A percentile compares a stretch with the other conserved stretches of the same genome.
phyloP scores from a whole-genome alignment of 2,888 invertebrate species.

The Dolichopus griseipennis region DNA sequence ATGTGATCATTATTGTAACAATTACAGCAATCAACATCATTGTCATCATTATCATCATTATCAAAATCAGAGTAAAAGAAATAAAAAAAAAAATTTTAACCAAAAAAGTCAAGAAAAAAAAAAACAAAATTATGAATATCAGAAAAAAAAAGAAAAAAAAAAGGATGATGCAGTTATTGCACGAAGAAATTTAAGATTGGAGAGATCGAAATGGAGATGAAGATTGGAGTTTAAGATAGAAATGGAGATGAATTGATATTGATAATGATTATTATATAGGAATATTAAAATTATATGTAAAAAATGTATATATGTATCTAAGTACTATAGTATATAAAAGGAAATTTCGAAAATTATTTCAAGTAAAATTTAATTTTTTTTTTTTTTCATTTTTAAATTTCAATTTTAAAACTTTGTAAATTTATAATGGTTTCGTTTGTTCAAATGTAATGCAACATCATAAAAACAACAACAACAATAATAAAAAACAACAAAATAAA shows the following conservation, averaged over 20 bases:
- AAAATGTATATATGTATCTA: no score
- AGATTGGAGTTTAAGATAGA: background rate
- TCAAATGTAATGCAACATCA: background rate
- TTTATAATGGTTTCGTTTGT: background rate
- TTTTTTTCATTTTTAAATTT: no score
- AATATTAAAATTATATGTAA: background rate
- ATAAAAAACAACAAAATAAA: background rate
- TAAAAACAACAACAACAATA: background rate
- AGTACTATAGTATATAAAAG: background rate
- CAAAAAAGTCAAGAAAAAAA: background rate
- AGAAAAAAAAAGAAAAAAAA: background rate
- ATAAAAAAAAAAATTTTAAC: background rate
- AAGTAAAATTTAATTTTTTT: background rate
- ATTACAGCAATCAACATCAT: background rate
- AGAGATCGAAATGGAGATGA: background rate
- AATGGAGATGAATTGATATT: background rate
- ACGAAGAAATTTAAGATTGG: no score
- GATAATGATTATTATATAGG: background rate
- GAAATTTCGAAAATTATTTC: background rate
- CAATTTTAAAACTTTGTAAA: no score
- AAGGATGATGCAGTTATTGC: background rate
- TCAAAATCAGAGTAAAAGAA: background rate
- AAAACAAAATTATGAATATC: no score
- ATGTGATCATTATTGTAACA: background rate
- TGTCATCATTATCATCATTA: background rate